phyloP scores from a whole-genome alignment of 1,140 invertebrate genomes.

The Drosophila tristis region DNA sequence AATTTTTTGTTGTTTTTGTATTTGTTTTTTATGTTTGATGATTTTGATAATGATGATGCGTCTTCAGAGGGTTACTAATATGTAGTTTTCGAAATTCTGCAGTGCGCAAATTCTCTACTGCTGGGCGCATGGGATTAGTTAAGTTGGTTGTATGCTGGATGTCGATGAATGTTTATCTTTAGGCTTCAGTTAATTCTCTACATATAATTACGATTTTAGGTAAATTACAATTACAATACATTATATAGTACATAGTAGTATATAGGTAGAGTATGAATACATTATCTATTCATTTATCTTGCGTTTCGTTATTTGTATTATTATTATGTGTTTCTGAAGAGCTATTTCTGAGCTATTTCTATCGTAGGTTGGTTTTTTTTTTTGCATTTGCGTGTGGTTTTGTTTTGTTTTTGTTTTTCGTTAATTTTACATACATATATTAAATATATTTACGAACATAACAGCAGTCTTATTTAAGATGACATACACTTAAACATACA shows the following conservation, averaged over 20 bases:
- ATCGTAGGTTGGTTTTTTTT: slow-evolving; percentile 31
- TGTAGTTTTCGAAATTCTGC: slow-evolving; percentile 41
- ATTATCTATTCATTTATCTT: slow-evolving; percentile 58
- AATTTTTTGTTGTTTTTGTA: slow-evolving; percentile 43
- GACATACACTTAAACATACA: slow-evolving; percentile 74
- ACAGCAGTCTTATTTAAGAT: slow-evolving; percentile 84
- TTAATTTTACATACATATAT: slow-evolving; percentile 80
- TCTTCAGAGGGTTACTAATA: slow-evolving; percentile 23
- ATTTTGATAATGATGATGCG: slow-evolving; percentile 41
- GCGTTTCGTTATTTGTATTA: slow-evolving; percentile 40
- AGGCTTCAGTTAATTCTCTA: slow-evolving; percentile 66
- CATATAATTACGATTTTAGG: slow-evolving; percentile 62
- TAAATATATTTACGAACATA: slow-evolving; percentile 84
- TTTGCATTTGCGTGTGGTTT: slow-evolving; percentile 33
- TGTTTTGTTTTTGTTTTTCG: slow-evolving; percentile 60
- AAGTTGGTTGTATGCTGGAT: slow-evolving; percentile 32
- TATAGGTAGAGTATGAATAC: slow-evolving; percentile 68
- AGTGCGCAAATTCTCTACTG: slow-evolving; percentile 19
- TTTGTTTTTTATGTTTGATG: slow-evolving; percentile 43
- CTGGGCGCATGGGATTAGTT: slow-evolving; percentile 35
- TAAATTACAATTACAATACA: slow-evolving; percentile 76
- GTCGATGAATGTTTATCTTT: slow-evolving; percentile 39
- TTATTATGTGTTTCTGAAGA: slow-evolving; percentile 38
- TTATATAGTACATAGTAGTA: slow-evolving; percentile 61
- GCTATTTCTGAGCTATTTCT: slow-evolving; percentile 21